Conservation (phyloP, 2,797 vertebrate species). For the Sebastes itinus region DNA sequence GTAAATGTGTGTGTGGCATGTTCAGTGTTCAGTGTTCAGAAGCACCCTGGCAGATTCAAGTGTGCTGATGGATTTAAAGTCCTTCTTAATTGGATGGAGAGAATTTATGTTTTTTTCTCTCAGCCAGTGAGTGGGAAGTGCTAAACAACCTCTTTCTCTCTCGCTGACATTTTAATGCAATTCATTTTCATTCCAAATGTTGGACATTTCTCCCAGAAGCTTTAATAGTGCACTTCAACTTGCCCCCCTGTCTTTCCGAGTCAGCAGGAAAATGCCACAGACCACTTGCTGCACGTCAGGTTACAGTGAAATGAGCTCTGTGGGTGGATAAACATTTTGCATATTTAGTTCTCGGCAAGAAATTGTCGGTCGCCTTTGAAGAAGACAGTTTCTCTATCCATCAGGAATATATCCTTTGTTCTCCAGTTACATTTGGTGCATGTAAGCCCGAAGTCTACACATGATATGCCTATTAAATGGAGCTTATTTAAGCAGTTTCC, state of each 20-base stretch:
- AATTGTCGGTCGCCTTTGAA: background rate
- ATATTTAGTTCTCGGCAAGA: slow-evolving; percentile 25
- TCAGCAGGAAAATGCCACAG: slow-evolving; percentile 54
- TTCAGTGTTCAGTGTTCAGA: slow-evolving; percentile 26
- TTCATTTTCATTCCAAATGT: slow-evolving; percentile 53
- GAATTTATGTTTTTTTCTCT: slow-evolving; percentile 51
- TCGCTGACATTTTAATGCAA: slow-evolving; percentile 65
- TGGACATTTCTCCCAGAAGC: slow-evolving; percentile 43
- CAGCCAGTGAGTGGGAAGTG: slow-evolving; percentile 45
- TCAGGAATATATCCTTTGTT: background rate
- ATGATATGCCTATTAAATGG: slow-evolving; percentile 14
- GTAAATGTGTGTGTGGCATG: background rate
- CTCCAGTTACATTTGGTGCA: background rate
- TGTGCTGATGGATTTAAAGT: slow-evolving; percentile 56
- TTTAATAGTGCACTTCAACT: slow-evolving; percentile 59
- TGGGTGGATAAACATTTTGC: slow-evolving; percentile 49
- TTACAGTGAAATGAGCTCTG: slow-evolving; percentile 24
- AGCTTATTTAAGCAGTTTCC: slow-evolving; percentile 18
- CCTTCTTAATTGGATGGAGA: slow-evolving; percentile 43
- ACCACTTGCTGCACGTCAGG: slow-evolving; percentile 47
- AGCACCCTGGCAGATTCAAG: slow-evolving; percentile 35
- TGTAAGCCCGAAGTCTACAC: background rate
- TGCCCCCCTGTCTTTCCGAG: slow-evolving; percentile 43
- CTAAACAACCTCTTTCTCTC: slow-evolving; percentile 33
- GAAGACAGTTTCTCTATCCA: background rate